Evolutionary conservation across 2,797 vertebrate species (phyloP), one percentile per base, ranked within the genome.

Genomic region (Knipowitschia caucasica): DNA sequence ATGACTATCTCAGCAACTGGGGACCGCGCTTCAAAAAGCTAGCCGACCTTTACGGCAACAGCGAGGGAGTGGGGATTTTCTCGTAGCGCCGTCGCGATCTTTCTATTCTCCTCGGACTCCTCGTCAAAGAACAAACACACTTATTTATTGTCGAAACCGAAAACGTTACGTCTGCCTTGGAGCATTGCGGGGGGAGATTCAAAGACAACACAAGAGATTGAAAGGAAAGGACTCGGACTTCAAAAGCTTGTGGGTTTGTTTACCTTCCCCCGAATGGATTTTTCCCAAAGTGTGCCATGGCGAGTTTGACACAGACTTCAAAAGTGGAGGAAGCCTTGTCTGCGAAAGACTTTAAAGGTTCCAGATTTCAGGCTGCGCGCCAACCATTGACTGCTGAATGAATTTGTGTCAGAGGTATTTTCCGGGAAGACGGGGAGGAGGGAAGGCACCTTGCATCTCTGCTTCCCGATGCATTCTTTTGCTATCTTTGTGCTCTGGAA

Each of bases 1-100:
- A 96, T 0, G 95, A 98, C 84, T 97, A 97, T 81, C 93, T 99
- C 58, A 94, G 93, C 87, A 94, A 92, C 89, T 98, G 96, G 94
- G 95, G 96, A 1, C 96, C 95, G 0, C 94, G 93, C 14, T 98
- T 99, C 76, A 94, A 95, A 85, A 93, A 95, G 75, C 92, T 99
- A 27, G 95, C 96, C 0, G 96, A 99, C 75, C 91, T 99, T 81
- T 99, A 99, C 2, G 95, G 96, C 17, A 92, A 78, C 81, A 77
- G 90, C 0, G 93, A 93, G 44, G 91, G 91, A 33, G 88, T 89
- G 33, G 78, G 84, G 26, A 69, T 93, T 45, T 93, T 93, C 83
- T 96, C 94, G 77, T 96, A 97, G 93, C 93, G 91, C 71, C 49
- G 30, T 33, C 87, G 86, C 79, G 62, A 55, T n/a, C 36, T 62